These are phyloP conservation scores for Ianthella basta DNA, from an alignment of 37 sponge, comb jelly and placozoan species.

Conservation along the genomic window DNA sequence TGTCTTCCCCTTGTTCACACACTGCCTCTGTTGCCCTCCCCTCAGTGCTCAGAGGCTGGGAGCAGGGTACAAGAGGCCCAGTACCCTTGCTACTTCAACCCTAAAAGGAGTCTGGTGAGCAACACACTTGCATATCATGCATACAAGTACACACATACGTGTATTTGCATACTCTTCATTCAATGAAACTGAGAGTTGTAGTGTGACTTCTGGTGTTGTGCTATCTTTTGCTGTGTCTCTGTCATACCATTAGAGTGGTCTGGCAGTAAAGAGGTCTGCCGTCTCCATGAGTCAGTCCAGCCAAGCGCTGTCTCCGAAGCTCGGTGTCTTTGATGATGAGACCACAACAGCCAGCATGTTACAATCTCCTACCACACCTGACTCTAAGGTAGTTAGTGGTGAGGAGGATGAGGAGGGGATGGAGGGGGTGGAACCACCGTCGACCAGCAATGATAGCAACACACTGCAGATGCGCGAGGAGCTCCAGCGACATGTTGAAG, in stretches of 20 bases:
- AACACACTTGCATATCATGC: background rate
- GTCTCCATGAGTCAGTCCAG: too few relatives aligned
- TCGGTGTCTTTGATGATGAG: too few relatives aligned
- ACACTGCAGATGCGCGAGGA: slow-evolving; percentile 23
- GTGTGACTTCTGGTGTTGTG: too few relatives aligned
- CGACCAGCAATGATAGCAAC: background rate
- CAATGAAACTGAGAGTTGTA: background rate
- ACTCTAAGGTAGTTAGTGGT: too few relatives aligned
- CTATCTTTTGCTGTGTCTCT: too few relatives aligned
- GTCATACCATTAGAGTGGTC: too few relatives aligned
- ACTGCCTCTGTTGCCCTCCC: background rate
- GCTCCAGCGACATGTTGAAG: slow-evolving; percentile 57
- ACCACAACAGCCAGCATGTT: too few relatives aligned
- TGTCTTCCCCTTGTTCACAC: too few relatives aligned
- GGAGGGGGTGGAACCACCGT: background rate
- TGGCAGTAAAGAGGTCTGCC: too few relatives aligned
- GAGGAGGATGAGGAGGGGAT: background rate
- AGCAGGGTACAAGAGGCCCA: slow-evolving; percentile 50
- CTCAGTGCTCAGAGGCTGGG: slow-evolving; percentile 40
- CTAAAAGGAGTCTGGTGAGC: slow-evolving; percentile 59
- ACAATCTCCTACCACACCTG: too few relatives aligned
- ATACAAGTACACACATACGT: background rate
- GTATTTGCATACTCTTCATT: background rate
- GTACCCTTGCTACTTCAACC: slow-evolving; percentile 76
- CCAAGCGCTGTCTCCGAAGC: too few relatives aligned